A percentile compares a stretch with the other conserved stretches of the same genome.
These are phyloP conservation scores for Cassiopea xamachana DNA, from an alignment of 30 jellyfish, hydroid and myxozoan genomes.

Conservation along the genomic window DNA sequence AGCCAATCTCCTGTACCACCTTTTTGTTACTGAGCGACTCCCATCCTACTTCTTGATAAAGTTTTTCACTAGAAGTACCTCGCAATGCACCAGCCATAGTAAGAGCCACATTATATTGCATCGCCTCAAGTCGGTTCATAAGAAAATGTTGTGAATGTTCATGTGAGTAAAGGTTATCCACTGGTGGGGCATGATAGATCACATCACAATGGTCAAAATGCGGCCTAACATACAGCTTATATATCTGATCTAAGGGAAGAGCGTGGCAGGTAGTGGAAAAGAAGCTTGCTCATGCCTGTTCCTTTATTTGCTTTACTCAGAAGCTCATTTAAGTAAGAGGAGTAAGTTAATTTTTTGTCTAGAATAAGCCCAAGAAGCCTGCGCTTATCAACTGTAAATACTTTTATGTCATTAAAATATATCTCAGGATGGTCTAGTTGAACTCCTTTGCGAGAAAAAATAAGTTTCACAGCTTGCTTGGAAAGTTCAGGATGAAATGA, in stretches of 20 bases:
- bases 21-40: too few relatives aligned
- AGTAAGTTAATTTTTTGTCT: slow-evolving; percentile 20
- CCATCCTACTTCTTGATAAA: too few relatives aligned
- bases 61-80: slow-evolving; percentile 31
- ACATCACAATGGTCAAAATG: slow-evolving; percentile 13
- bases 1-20: slow-evolving; percentile 28
- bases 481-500: slow-evolving; percentile 12
- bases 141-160: slow-evolving; percentile 8
- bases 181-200: slow-evolving; percentile 22
- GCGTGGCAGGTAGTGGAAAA: slow-evolving; percentile 50
- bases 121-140: neutral
- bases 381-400: slow-evolving; percentile 25
- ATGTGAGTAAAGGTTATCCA: slow-evolving; percentile 10
- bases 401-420: slow-evolving; percentile 20
- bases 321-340: slow-evolving; percentile 35
- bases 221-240: slow-evolving; percentile 20
- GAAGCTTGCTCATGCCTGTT: slow-evolving; percentile 33
- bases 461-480: slow-evolving; percentile 23
- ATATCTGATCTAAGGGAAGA: slow-evolving; percentile 14
- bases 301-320: slow-evolving; percentile 37
- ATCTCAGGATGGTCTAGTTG: slow-evolving; percentile 70
- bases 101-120: slow-evolving; percentile 39
- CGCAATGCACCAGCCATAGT: slow-evolving; percentile 42
- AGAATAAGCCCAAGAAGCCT: slow-evolving; percentile 32
- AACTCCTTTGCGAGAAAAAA: slow-evolving; percentile 44